phyloP scores from a whole-genome alignment of 2,113 vertebrate genomes.

The Sinosuthora webbiana region DNA sequence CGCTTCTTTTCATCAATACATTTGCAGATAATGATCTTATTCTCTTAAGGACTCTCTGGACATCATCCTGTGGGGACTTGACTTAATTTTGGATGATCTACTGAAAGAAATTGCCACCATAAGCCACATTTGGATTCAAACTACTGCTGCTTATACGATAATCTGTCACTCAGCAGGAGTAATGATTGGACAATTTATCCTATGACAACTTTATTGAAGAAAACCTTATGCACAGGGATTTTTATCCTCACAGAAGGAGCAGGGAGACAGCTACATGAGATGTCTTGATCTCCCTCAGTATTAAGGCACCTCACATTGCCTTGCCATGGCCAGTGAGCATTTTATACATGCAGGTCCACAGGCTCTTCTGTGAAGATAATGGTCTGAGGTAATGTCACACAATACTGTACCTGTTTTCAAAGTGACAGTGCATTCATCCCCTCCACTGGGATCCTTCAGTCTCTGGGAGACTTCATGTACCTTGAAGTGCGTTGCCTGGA shows the following conservation, averaged over 20 bases:
- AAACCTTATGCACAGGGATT: not conserved
- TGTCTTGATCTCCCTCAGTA: not conserved
- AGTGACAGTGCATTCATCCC: not conserved
- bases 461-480: not conserved
- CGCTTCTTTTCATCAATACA: not conserved
- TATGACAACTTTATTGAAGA: not conserved
- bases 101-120: not conserved
- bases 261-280: not conserved
- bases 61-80: not conserved
- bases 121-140: not conserved
- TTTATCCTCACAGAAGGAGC: not conserved
- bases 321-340: not conserved
- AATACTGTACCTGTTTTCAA: not conserved
- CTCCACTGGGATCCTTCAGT: not conserved
- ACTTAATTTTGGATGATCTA: not conserved
- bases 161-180: not conserved
- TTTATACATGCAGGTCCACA: not conserved
- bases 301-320: fast-evolving
- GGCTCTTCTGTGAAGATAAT: not conserved
- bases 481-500: not conserved
- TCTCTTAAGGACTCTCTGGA: not conserved
- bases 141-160: not conserved
- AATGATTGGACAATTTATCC: not conserved
- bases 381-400: not conserved
- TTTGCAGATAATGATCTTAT: not conserved